phyloP scores from a whole-genome alignment of 2,888 invertebrate genomes.

The Agonopterix alstromeriana region DNA sequence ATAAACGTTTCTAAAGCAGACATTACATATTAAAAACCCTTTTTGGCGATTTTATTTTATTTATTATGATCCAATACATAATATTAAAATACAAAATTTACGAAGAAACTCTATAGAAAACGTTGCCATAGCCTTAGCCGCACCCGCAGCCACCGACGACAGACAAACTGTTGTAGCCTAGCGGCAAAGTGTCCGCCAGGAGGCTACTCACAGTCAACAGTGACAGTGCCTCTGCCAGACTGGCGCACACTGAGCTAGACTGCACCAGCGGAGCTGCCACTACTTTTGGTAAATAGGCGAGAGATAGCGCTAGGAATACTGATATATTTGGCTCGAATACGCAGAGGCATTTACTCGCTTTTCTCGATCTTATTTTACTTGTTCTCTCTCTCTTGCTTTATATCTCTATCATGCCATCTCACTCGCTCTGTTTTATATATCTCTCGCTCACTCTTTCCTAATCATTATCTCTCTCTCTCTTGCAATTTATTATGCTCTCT shows the following conservation, averaged over 20 bases:
- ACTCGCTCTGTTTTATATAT: too few relatives aligned
- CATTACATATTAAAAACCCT: too few relatives aligned
- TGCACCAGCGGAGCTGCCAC: constrained; percentile 30
- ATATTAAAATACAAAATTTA: not conserved
- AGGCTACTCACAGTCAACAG: constrained; percentile 54
- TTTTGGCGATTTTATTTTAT: too few relatives aligned
- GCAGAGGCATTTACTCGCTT: too few relatives aligned
- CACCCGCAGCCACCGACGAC: not conserved
- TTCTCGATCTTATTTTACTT: too few relatives aligned
- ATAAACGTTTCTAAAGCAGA: too few relatives aligned
- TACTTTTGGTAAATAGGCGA: constrained; percentile 4
- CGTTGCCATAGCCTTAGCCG: constrained; percentile 8
- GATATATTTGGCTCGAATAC: too few relatives aligned
- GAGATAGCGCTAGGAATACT: constrained; percentile 8
- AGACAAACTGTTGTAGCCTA: constrained; percentile 20
- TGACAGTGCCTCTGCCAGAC: constrained; percentile 52
- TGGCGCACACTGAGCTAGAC: constrained; percentile 33
- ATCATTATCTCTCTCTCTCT: not conserved
- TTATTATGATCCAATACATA: too few relatives aligned
- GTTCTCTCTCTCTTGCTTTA: too few relatives aligned
- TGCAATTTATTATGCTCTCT: not conserved
- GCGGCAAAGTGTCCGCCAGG: constrained; percentile 43
- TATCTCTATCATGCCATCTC: too few relatives aligned
- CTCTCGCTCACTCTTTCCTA: not conserved
- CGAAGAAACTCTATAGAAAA: not conserved